These are phyloP conservation scores for Cephus spinipes DNA, from an alignment of 2,888 invertebrate genomes.

Conservation along the genomic window DNA sequence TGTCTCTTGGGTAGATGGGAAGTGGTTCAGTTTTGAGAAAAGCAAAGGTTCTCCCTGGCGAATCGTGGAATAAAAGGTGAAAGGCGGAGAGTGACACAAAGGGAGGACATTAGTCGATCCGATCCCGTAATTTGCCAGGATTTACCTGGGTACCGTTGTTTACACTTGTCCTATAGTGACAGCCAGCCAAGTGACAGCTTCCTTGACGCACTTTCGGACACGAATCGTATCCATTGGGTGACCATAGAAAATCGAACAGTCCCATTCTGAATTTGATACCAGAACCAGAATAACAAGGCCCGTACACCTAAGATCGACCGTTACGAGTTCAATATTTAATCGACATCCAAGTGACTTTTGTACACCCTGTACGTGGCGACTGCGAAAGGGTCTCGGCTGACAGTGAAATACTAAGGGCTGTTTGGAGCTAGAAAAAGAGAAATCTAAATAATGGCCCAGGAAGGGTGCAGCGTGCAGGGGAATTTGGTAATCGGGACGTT, in stretches of 20 bases:
- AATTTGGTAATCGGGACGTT: background rate
- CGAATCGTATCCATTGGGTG: background rate
- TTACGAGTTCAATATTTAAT: background rate
- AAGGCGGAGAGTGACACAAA: conserved; percentile 40
- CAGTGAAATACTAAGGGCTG: background rate
- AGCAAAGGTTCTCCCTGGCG: background rate
- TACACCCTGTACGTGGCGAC: background rate
- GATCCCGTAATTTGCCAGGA: conserved; percentile 38
- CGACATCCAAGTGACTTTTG: background rate
- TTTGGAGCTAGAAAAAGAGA: background rate
- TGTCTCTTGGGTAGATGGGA: background rate
- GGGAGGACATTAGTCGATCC: conserved; percentile 40
- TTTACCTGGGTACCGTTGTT: conserved; percentile 39
- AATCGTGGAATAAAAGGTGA: background rate
- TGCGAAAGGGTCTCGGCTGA: background rate
- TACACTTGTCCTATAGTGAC: conserved; percentile 16
- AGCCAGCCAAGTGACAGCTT: conserved; percentile 7
- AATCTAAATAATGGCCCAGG: background rate
- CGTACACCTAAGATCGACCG: too few relatives aligned
- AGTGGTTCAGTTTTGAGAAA: background rate
- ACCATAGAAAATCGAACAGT: background rate
- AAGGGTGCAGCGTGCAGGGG: background rate
- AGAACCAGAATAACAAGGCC: too few relatives aligned
- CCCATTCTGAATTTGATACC: too few relatives aligned
- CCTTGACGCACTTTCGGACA: conserved; percentile 12